A percentile compares a stretch with the other conserved stretches of the same genome.
Conservation (phyloP, 2,113 vertebrate species). For the Oophaga pumilio region DNA sequence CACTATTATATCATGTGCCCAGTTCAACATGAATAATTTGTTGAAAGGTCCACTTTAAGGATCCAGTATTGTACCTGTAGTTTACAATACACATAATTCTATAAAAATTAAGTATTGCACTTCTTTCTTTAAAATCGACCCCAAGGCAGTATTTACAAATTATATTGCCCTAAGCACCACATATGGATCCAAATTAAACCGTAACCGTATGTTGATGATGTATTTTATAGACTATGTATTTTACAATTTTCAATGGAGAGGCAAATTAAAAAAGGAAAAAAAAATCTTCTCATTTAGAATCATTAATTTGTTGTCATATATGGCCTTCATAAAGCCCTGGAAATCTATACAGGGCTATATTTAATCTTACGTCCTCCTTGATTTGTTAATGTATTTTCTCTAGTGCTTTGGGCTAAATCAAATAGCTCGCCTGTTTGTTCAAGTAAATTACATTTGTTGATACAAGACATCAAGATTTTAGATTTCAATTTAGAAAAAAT, state of each 20-base stretch:
- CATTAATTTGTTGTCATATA: constrained; percentile 20
- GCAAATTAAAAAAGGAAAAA: not conserved
- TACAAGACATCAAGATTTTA: constrained; percentile 60
- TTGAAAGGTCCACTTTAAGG: not conserved
- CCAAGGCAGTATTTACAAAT: not conserved
- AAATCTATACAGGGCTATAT: constrained; percentile 61
- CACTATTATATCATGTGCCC: no score
- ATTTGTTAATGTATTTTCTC: constrained; percentile 60
- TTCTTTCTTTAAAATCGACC: not conserved
- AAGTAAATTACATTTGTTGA: constrained; percentile 63
- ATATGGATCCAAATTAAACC: not conserved
- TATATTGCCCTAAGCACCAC: not conserved
- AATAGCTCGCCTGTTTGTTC: constrained; percentile 58
- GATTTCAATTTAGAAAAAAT: constrained; percentile 60
- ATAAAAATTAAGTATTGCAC: not conserved
- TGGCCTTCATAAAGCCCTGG: constrained; percentile 41
- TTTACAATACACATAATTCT: not conserved
- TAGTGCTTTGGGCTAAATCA: constrained; percentile 50
- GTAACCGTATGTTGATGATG: not conserved
- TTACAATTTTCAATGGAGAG: constrained; percentile 1
- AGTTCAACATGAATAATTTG: no score
- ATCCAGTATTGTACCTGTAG: not conserved
- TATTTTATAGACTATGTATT: not conserved
- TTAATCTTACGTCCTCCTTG: constrained; percentile 63
- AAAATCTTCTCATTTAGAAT: constrained; percentile 15